Conservation (phyloP, 2,888 invertebrate species). For the Brassicogethes aeneus region DNA sequence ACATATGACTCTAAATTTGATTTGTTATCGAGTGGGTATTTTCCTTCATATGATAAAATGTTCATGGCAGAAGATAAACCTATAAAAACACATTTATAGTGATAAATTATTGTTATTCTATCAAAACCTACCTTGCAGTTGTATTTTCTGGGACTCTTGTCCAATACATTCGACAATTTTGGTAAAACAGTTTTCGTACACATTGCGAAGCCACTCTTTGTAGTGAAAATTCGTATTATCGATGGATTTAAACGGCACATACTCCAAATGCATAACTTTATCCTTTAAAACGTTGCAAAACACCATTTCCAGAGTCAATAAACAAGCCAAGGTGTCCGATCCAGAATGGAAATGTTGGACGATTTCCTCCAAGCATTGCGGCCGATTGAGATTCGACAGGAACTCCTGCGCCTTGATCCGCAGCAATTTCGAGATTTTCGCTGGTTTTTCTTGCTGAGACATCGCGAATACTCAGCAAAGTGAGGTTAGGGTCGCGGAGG, state of each 20-base stretch:
- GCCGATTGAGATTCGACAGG: constrained; percentile 44
- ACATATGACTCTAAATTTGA: constrained; percentile 49
- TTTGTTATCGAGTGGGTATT: constrained; percentile 50
- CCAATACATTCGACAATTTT: constrained; percentile 51
- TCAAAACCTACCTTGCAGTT: constrained; percentile 34
- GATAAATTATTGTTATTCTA: background rate
- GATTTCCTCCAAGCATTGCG: constrained; percentile 58
- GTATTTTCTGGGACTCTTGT: constrained; percentile 31
- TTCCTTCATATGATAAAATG: constrained; percentile 63
- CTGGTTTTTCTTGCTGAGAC: constrained; percentile 31
- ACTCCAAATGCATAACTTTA: constrained; percentile 54
- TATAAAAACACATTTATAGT: constrained; percentile 17
- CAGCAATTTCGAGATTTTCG: constrained; percentile 55
- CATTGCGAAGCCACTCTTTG: constrained; percentile 57
- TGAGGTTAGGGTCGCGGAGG: background rate
- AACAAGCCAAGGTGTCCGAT: constrained; percentile 44
- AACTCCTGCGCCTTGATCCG: constrained; percentile 64
- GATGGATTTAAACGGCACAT: constrained; percentile 49
- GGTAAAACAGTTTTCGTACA: constrained; percentile 57
- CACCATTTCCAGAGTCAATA: constrained; percentile 63
- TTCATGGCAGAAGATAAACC: constrained; percentile 67
- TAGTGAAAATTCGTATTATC: constrained; percentile 54
- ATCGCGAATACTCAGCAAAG: constrained; percentile 14
- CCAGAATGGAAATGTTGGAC: constrained; percentile 54
- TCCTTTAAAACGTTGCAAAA: constrained; percentile 60